phyloP scores from a whole-genome alignment of 1,140 invertebrate species.

The Drosophila santomea region DNA sequence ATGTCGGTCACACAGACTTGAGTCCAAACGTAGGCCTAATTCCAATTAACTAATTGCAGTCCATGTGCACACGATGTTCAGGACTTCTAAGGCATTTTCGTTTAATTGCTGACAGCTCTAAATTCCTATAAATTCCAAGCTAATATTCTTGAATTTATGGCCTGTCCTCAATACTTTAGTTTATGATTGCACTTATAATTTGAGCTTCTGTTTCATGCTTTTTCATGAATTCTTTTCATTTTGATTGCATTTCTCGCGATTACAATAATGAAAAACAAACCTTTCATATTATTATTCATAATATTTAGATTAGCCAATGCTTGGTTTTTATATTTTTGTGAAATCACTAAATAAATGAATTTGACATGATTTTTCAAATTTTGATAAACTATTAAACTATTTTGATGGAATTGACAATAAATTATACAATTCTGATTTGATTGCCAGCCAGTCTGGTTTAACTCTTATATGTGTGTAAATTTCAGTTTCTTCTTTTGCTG shows the following conservation, averaged over 20 bases:
- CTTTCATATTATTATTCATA: no score
- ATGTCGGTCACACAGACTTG: conserved; percentile 1
- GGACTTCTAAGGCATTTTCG: background rate
- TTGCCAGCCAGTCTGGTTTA: no score
- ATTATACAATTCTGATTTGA: no score
- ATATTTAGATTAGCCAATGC: no score
- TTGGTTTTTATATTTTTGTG: no score
- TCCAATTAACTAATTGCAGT: conserved; percentile 61
- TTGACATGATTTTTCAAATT: no score
- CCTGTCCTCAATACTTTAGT: background rate
- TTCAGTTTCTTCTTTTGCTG: background rate
- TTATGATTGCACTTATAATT: background rate
- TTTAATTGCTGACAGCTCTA: background rate
- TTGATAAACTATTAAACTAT: no score
- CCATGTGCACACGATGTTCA: conserved; percentile 27
- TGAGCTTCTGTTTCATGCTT: background rate
- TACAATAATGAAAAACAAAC: no score
- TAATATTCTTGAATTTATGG: conserved; percentile 5
- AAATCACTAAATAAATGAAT: no score
- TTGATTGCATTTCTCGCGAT: background rate
- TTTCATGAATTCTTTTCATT: background rate
- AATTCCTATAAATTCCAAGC: background rate
- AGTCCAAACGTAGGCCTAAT: conserved; percentile 1
- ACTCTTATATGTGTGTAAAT: background rate
- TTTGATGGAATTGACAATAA: no score